Base-by-base conservation (phyloP, 1,140 invertebrate genomes). In the Pollicipes pollicipes region DNA sequence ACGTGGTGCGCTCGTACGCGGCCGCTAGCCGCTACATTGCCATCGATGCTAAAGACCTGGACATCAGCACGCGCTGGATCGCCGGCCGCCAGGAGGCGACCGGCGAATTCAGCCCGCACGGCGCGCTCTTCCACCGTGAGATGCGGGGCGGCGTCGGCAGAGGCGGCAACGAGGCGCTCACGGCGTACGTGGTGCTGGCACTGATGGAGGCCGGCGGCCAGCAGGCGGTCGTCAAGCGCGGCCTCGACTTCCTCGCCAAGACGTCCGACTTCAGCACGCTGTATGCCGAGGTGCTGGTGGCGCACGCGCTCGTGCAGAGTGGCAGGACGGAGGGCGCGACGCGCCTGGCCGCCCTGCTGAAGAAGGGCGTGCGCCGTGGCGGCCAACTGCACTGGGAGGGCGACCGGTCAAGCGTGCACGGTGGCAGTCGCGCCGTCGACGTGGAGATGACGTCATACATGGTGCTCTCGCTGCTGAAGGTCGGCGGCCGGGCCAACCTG, bases 371-470 rank as follows among this genome's bases (percentile, higher is more conserved):
- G 67, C 30, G 72, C 28, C 30, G 68, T 37, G 32, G 73, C 70
- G 76, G 16, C 77, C 79, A 69, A 77, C 78, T 13, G 79, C 79
- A 0, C 35, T 79, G 13, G 78, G 77, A 70, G 67, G 67, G 66
- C 75, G 37, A 68, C 80, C 24, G 83, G 84, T 21, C 6, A 10
- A 21, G 45, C 45, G 2, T 3, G 45, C 2, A 13, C 45, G 45
- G 45, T 21, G 45, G 45, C 45, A 58, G 45, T 21, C 45, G 45
- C 45, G 45, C 45, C 10, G 45, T 58, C 13, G 45, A 58, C 76
- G 84, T 91, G 29, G 90, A 92, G 79, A 88, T 88, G 76, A 90
- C 89, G 1, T 83, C 88, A 0, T 92, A 92, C 76, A 85, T 83
- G 6, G 76, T 90, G 32, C 76, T 90, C 35, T 83, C 87, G 16